Percentiles rank a stretch among this genome's conserved stretches.
phyloP scores from a whole-genome alignment of 2,797 vertebrate species.

The Mallotus villosus region DNA sequence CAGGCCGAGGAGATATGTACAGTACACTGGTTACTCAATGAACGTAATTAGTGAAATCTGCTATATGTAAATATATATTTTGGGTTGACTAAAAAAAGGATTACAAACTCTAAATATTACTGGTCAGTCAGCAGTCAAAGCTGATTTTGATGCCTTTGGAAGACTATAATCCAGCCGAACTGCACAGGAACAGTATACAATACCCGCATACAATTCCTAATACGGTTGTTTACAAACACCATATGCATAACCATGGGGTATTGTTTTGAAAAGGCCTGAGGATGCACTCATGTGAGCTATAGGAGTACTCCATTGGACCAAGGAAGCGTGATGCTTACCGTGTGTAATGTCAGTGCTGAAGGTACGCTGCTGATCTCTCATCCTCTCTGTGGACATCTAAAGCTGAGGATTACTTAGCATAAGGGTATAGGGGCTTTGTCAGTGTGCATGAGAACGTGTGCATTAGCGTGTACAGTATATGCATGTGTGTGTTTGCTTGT shows the following conservation, averaged over 20 bases:
- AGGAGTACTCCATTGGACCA: too few relatives aligned
- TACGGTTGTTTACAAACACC: too few relatives aligned
- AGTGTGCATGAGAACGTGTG: conserved; percentile 8
- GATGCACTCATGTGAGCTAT: too few relatives aligned
- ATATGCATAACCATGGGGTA: too few relatives aligned
- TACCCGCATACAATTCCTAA: too few relatives aligned
- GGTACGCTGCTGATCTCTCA: not conserved
- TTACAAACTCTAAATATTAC: not conserved
- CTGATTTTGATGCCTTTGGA: not conserved
- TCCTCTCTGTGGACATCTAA: not conserved
- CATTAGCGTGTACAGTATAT: not conserved
- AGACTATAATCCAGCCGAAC: too few relatives aligned
- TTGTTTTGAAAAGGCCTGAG: too few relatives aligned
- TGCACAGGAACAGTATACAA: too few relatives aligned
- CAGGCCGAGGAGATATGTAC: not conserved
- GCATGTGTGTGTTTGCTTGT: not conserved
- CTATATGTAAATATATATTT: too few relatives aligned
- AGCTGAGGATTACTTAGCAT: conserved; percentile 34
- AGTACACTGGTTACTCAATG: not conserved
- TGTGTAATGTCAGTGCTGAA: too few relatives aligned
- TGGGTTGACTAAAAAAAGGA: not conserved
- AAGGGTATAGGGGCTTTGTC: conserved; percentile 14
- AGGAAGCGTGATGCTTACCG: too few relatives aligned
- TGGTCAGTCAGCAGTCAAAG: not conserved
- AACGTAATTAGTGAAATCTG: too few relatives aligned